Percentiles rank a stretch among this genome's conserved stretches.
Conservation (phyloP, 2,888 invertebrate genomes). For the Lumbricus terrestris region DNA sequence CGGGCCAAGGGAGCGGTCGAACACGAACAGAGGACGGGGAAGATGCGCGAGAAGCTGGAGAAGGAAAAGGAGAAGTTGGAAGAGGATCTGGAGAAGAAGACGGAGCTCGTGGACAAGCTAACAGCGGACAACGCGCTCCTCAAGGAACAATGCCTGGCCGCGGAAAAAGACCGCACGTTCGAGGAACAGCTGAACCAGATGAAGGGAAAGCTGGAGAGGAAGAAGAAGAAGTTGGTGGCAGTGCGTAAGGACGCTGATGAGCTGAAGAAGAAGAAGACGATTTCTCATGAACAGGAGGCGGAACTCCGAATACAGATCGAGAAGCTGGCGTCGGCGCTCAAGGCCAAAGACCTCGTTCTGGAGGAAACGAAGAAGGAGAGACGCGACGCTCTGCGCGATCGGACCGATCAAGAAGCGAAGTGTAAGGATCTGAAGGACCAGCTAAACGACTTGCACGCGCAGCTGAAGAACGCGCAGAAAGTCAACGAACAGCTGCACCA, state of each 20-base stretch:
- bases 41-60: neutral
- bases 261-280: neutral
- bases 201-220: neutral
- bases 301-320: neutral
- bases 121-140: neutral
- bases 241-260: neutral
- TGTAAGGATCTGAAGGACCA: neutral
- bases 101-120: neutral
- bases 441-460: neutral
- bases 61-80: neutral
- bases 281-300: neutral
- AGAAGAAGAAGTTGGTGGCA: neutral
- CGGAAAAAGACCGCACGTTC: neutral
- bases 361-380: constrained; percentile 4
- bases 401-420: neutral
- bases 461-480: neutral
- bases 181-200: neutral
- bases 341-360: neutral
- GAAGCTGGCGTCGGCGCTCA: neutral
- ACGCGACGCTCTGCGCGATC: neutral
- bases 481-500: neutral
- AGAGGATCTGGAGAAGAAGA: neutral
- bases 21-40: neutral
- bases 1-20: neutral
- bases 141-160: neutral